Base-by-base conservation (phyloP, 2,888 invertebrate genomes). In the Dasysyrphus albostriatus region DNA sequence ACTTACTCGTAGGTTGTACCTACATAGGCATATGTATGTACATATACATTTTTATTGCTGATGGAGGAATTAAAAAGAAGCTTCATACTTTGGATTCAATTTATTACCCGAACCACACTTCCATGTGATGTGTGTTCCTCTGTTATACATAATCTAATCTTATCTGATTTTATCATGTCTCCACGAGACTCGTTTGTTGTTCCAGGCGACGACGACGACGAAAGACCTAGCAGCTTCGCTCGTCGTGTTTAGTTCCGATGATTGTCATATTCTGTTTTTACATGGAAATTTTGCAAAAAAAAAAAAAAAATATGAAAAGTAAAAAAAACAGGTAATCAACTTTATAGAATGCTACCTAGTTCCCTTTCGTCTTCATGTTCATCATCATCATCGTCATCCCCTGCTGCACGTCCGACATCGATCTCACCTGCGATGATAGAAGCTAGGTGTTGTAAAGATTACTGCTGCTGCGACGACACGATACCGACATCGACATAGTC, bases 211-310 rank as follows among this genome's bases (percentile, higher is more conserved):
- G n/a, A n/a, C n/a, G n/a, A 39, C 34, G 42, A 12, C 14, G 7
- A 29, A 7, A 3, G 32, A 32, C 4, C 7, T 16, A 14, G 29
- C 61, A 8, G 5, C 29, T 8, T 29, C 6, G 39, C 14, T 29
- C 6, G 39, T 24, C 32, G 10, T 67, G 14, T 24, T 67, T 10
- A 69, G 67, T 65, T 65, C 51, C 19, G 24, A 24, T 3, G 67
- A 69, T 67, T 67, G 67, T 51, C 73, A 80, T 73, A 67, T 80
- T 51, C 24, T 65, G 34, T 74, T 47, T 29, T 19, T 14, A 67
- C 72, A 73, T 79, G 67, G n/a, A 80, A 49, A 74, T 80, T 70
- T 61, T 61, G 81, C 76, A 51, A 80, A 69, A 56, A 32, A 37
- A 19, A 59, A 58, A 14, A 69, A 56, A 32, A 37, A 19, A 59